These are phyloP conservation scores for Cataglyphis rosenhaueri DNA, from an alignment of 2,888 invertebrate species.

Conservation along the genomic window DNA sequence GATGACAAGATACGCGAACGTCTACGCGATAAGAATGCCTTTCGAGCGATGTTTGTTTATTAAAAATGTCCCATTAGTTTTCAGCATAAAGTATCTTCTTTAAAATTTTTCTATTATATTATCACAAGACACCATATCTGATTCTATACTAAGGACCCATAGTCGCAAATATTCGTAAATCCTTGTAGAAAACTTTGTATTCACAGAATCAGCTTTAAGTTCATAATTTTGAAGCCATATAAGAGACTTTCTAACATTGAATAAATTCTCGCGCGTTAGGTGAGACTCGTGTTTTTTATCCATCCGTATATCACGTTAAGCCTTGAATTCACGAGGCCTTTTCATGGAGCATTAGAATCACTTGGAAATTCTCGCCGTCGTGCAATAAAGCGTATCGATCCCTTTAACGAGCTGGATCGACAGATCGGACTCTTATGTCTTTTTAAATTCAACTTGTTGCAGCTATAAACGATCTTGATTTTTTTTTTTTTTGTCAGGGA, in stretches of 20 bases:
- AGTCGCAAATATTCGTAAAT: constrained; percentile 28
- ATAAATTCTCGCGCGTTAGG: neutral
- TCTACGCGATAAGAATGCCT: neutral
- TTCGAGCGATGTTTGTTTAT: neutral
- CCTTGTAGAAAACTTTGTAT: neutral
- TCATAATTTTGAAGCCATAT: constrained; percentile 20
- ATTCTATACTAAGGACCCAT: neutral
- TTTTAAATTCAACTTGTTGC: constrained; percentile 68
- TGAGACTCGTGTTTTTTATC: neutral
- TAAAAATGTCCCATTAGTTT: neutral
- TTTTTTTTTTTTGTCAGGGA: neutral
- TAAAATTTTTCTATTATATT: constrained; percentile 1
- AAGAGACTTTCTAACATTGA: constrained; percentile 1
- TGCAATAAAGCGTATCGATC: constrained; percentile 13
- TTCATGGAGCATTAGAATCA: constrained; percentile 25
- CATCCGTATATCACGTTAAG: constrained; percentile 50
- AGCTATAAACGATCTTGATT: constrained; percentile 49
- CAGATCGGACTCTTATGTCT: constrained; percentile 62
- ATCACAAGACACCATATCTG: neutral
- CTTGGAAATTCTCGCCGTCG: constrained; percentile 2
- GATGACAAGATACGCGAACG: neutral
- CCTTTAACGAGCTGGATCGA: constrained; percentile 63
- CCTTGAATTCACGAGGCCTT: constrained; percentile 1
- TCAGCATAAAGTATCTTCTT: neutral
- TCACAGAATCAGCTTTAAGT: neutral